Conservation (phyloP, 2,888 invertebrate species). For the Drosophila tripunctata region DNA sequence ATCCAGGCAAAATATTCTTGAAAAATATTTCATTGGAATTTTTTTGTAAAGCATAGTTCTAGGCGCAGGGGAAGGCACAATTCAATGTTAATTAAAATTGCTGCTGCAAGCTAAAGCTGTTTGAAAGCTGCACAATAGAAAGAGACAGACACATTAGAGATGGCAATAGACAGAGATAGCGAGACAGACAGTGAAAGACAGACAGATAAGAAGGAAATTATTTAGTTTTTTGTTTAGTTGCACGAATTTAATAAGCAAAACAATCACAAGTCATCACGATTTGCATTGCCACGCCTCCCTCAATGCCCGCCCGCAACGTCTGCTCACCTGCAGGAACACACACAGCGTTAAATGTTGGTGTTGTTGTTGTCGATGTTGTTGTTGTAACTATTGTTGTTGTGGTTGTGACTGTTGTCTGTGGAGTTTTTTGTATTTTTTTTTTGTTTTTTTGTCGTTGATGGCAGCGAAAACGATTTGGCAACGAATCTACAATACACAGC, state of each 20-base stretch:
- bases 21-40: slow-evolving; percentile 73
- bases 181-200: slow-evolving; percentile 2
- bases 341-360: slow-evolving; percentile 66
- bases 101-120: slow-evolving; percentile 68
- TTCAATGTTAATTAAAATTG: slow-evolving; percentile 76
- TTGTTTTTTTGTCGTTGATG: slow-evolving; percentile 63
- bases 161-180: neutral
- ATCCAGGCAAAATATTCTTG: slow-evolving; percentile 73
- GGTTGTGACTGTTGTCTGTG: slow-evolving; percentile 36
- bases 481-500: slow-evolving; percentile 60
- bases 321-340: slow-evolving; percentile 75
- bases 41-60: slow-evolving; percentile 64
- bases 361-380: slow-evolving; percentile 39
- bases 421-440: too few species aligned
- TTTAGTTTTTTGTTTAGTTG: slow-evolving; percentile 53
- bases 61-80: slow-evolving; percentile 76
- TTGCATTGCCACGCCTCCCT: slow-evolving; percentile 64
- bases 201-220: slow-evolving; percentile 40
- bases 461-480: slow-evolving; percentile 76
- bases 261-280: slow-evolving; percentile 72
- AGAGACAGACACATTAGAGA: neutral
- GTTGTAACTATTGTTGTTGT: slow-evolving; percentile 17
- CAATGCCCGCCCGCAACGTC: neutral
- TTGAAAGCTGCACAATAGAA: slow-evolving; percentile 60
- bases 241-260: slow-evolving; percentile 76